Conservation (phyloP, 1,140 invertebrate genomes). For the Tenebrio molitor region DNA sequence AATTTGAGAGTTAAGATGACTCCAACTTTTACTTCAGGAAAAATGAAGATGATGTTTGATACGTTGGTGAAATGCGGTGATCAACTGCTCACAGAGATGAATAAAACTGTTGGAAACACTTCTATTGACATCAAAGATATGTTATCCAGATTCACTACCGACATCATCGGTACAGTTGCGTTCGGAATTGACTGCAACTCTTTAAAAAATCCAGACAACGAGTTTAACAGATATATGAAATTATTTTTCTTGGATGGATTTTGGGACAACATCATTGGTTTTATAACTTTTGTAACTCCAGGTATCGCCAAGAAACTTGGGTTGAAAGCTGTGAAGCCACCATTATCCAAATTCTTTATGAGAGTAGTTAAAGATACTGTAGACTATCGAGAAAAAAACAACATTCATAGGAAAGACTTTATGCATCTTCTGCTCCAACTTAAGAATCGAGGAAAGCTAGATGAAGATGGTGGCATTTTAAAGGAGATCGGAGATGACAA, state of each 20-base stretch:
- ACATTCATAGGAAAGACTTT: conserved; percentile 47
- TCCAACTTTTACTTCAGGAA: too few species aligned
- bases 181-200: conserved; percentile 71
- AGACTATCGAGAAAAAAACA: conserved; percentile 60
- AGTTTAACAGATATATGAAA: conserved; percentile 67
- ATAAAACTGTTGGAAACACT: conserved; percentile 38
- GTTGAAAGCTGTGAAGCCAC: neutral
- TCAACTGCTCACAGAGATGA: conserved; percentile 65
- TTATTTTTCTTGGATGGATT: neutral
- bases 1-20: too few species aligned
- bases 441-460: conserved; percentile 59
- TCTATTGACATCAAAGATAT: conserved; percentile 64
- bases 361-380: conserved; percentile 64
- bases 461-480: conserved; percentile 32
- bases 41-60: too few species aligned
- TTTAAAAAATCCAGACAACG: conserved; percentile 67
- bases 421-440: conserved; percentile 48
- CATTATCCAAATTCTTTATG: conserved; percentile 57
- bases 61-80: conserved; percentile 39
- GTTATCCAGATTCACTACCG: conserved; percentile 68
- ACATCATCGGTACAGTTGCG: conserved; percentile 71
- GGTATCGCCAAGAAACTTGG: neutral
- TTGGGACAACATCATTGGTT: neutral
- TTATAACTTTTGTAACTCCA: neutral
- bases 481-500: conserved; percentile 49